phyloP scores from a whole-genome alignment of 2,888 invertebrate genomes.

The Helicoverpa assulta region DNA sequence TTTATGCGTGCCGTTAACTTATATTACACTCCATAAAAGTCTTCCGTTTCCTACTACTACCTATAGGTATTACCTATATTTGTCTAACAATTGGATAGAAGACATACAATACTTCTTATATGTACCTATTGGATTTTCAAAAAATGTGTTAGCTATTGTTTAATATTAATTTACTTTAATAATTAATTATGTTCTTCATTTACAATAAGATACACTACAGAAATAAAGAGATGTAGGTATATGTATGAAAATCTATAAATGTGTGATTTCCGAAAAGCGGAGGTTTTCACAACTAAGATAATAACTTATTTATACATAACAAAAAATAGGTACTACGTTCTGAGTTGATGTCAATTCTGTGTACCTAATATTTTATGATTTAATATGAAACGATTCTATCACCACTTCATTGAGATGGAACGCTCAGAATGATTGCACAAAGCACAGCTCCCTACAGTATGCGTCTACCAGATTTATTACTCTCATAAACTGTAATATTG shows the following conservation, averaged over 20 bases:
- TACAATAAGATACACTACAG: too few relatives aligned
- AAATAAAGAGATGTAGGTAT: conserved; percentile 5
- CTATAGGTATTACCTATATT: conserved; percentile 58
- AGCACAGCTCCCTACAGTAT: conserved; percentile 70
- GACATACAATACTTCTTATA: conserved; percentile 22
- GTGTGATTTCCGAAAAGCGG: conserved; percentile 23
- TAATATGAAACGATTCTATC: conserved; percentile 54
- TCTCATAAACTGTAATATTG: conserved; percentile 84
- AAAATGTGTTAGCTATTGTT: too few relatives aligned
- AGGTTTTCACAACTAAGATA: conserved; percentile 30
- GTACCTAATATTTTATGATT: conserved; percentile 38
- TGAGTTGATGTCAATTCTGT: conserved; percentile 23
- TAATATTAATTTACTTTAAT: background rate
- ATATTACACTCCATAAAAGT: conserved; percentile 82
- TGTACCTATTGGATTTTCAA: too few relatives aligned
- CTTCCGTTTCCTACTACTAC: conserved; percentile 73
- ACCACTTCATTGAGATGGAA: conserved; percentile 56
- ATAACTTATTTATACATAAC: conserved; percentile 18
- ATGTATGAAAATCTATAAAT: conserved; percentile 40
- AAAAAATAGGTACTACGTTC: conserved; percentile 1
- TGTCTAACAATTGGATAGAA: conserved; percentile 66
- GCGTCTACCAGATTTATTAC: conserved; percentile 82
- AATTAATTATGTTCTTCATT: too few relatives aligned
- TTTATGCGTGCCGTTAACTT: conserved; percentile 83
- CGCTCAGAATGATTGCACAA: conserved; percentile 69